Evolutionary conservation across 2,113 vertebrate genomes (phyloP).

Genomic region (Colinus virginianus): DNA sequence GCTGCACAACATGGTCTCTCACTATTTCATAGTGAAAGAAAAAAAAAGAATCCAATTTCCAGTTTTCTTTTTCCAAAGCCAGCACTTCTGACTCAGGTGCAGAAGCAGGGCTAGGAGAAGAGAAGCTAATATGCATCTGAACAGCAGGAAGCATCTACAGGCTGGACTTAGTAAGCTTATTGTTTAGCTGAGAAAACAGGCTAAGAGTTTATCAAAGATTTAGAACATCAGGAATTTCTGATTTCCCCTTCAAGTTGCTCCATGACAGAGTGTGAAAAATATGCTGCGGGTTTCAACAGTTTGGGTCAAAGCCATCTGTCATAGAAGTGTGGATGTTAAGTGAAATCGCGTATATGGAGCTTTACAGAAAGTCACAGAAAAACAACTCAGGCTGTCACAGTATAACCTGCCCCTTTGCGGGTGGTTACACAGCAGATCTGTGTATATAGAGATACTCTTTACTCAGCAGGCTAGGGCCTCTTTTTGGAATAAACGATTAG

Average conservation of each 20-base stretch:
- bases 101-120: background rate
- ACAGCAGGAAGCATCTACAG: background rate
- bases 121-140: background rate
- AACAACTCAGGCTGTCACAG: background rate
- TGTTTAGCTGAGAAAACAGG: background rate
- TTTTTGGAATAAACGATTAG: constrained; percentile 42
- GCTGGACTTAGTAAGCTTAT: background rate
- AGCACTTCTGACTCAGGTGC: background rate
- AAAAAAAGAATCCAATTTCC: background rate
- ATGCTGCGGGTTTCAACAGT: background rate
- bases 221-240: background rate
- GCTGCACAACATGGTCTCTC: background rate
- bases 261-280: background rate
- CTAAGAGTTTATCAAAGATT: background rate
- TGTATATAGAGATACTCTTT: background rate
- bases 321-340: background rate
- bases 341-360: background rate
- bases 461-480: constrained; percentile 9
- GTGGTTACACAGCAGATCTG: background rate
- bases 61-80: background rate
- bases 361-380: background rate
- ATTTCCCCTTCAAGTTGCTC: background rate
- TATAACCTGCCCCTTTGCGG: background rate
- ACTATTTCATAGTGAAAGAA: background rate
- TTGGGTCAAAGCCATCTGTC: background rate